These are phyloP conservation scores for Bicyclus anynana DNA, from an alignment of 1,140 invertebrate genomes.

Conservation along the genomic window DNA sequence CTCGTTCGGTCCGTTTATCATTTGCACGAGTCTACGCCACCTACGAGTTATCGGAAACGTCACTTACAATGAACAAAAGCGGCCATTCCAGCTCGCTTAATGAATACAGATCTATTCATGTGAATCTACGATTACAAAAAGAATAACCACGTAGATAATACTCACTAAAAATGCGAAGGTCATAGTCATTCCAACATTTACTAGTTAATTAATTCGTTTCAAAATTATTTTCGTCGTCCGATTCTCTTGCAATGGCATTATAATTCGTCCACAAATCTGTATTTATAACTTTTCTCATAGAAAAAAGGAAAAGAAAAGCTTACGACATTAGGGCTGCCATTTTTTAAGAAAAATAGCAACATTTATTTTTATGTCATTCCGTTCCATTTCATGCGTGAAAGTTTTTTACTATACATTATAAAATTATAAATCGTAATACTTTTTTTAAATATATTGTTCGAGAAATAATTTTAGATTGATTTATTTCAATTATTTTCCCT, in stretches of 20 bases:
- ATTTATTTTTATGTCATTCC: slow-evolving; percentile 46
- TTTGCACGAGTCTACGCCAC: slow-evolving; percentile 52
- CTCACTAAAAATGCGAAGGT: slow-evolving; percentile 57
- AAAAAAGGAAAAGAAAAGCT: slow-evolving; percentile 71
- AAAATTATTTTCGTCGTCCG: slow-evolving; percentile 40
- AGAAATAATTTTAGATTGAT: no score
- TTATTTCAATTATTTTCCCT: no score
- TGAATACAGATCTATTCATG: slow-evolving; percentile 41
- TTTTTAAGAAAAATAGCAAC: slow-evolving; percentile 71
- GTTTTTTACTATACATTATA: neutral
- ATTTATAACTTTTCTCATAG: slow-evolving; percentile 61
- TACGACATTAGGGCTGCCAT: slow-evolving; percentile 76
- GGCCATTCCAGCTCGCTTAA: slow-evolving; percentile 21
- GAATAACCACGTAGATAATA: slow-evolving; percentile 69
- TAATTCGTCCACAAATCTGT: slow-evolving; percentile 53
- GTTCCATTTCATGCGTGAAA: slow-evolving; percentile 19
- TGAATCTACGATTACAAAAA: slow-evolving; percentile 51
- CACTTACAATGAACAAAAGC: slow-evolving; percentile 21
- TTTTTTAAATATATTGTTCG: no score
- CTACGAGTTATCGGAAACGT: slow-evolving; percentile 41
- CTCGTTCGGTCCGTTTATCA: slow-evolving; percentile 52
- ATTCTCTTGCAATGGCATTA: slow-evolving; percentile 52
- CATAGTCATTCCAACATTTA: slow-evolving; percentile 50
- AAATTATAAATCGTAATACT: no score
- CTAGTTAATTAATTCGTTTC: slow-evolving; percentile 43